Conservation (phyloP, 2,113 vertebrate genomes). For the Lampris incognitus region DNA sequence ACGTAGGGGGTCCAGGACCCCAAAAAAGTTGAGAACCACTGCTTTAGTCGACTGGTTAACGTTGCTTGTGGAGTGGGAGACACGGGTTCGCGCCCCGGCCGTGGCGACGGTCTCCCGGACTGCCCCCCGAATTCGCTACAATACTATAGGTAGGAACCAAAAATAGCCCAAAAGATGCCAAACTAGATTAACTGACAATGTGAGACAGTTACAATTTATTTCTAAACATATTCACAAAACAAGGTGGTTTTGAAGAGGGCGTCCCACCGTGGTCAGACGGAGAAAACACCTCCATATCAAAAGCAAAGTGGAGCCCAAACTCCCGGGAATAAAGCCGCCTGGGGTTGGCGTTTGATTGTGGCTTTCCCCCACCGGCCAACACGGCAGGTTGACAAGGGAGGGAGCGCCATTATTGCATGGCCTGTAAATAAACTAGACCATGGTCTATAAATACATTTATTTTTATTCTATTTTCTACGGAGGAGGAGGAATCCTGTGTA, state of each 20-base stretch:
- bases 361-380: constrained; percentile 21
- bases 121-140: too few relatives aligned
- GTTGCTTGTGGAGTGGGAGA: too few relatives aligned
- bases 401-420: constrained; percentile 45
- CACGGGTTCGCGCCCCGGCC: too few relatives aligned
- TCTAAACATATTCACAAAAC: constrained; percentile 14
- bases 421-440: constrained; percentile 32
- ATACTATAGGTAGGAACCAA: too few relatives aligned
- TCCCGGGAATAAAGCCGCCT: constrained; percentile 60
- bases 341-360: constrained; percentile 11
- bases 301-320: constrained; percentile 40
- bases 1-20: too few relatives aligned
- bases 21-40: too few relatives aligned
- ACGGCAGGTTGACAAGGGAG: background rate
- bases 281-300: constrained; percentile 49
- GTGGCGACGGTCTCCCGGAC: too few relatives aligned
- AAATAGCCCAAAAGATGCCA: too few relatives aligned
- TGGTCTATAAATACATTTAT: constrained; percentile 33
- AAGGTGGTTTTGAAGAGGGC: constrained; percentile 43
- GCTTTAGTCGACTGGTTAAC: too few relatives aligned
- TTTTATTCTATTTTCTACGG: background rate
- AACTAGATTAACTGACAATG: too few relatives aligned
- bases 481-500: constrained; percentile 22
- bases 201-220: constrained; percentile 1
- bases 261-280: constrained; percentile 44